Conservation (phyloP, 2,888 invertebrate species). For the Lasioglossum lativentre region DNA sequence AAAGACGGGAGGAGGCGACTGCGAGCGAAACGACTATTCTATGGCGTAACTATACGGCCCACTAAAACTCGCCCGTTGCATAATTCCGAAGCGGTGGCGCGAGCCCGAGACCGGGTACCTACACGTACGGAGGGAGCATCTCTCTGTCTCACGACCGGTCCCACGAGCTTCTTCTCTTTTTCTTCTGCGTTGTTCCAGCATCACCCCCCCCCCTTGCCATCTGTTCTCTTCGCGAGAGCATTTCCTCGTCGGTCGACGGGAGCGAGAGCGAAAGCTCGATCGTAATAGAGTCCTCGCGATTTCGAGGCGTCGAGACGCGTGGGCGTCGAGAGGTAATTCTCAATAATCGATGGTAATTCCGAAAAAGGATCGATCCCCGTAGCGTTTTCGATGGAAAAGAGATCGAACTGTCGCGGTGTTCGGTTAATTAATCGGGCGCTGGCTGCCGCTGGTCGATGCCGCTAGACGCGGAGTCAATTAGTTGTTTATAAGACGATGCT, state of each 20-base stretch:
- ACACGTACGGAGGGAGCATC: constrained; percentile 56
- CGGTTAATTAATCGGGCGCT: constrained; percentile 30
- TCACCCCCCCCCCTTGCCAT: not conserved
- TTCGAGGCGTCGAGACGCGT: constrained; percentile 21
- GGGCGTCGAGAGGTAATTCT: constrained; percentile 29
- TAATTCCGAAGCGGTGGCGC: constrained; percentile 71
- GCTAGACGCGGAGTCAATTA: constrained; percentile 27
- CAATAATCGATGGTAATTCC: not conserved
- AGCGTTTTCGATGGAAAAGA: not conserved
- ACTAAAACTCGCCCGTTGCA: constrained; percentile 82
- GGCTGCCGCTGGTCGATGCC: constrained; percentile 2
- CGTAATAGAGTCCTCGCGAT: constrained; percentile 43
- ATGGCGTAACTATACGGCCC: constrained; percentile 83
- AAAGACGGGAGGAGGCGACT: constrained; percentile 48
- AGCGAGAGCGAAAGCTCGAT: not conserved
- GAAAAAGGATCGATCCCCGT: not conserved
- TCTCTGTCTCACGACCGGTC: constrained; percentile 31
- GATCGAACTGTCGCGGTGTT: not conserved
- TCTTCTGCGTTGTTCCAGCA: constrained; percentile 32
- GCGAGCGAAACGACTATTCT: constrained; percentile 67
- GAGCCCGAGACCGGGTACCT: constrained; percentile 35
- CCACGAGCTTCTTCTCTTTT: constrained; percentile 24
- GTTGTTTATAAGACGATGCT: constrained; percentile 41
- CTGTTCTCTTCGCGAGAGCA: constrained; percentile 19
- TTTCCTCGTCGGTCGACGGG: constrained; percentile 31